These are phyloP conservation scores for Habroteleia sp. DNA, from an alignment of 2,888 invertebrate species.

Conservation along the genomic window DNA sequence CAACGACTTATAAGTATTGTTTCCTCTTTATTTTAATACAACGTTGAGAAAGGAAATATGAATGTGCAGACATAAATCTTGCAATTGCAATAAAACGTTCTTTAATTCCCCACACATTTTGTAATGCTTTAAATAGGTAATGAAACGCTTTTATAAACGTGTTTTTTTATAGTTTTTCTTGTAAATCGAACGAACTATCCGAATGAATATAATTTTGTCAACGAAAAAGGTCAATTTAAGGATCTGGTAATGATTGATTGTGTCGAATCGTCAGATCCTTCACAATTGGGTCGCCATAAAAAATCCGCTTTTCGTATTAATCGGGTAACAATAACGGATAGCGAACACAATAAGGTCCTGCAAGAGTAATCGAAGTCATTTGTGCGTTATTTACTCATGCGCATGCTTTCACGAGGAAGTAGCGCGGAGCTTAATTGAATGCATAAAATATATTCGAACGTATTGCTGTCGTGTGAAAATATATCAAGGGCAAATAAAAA, in stretches of 20 bases:
- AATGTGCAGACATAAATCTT: too few relatives aligned
- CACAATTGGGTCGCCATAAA: constrained; percentile 6
- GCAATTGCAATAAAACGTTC: too few relatives aligned
- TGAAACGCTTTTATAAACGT: too few relatives aligned
- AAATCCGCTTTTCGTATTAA: constrained; percentile 15
- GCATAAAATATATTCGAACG: constrained; percentile 23
- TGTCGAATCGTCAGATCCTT: background rate
- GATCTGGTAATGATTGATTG: background rate
- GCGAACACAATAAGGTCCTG: constrained; percentile 7
- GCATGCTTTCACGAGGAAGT: constrained; percentile 16
- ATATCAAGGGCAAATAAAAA: background rate
- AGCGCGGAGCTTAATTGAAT: constrained; percentile 33
- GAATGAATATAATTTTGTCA: too few relatives aligned
- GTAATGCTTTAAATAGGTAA: too few relatives aligned
- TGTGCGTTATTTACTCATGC: constrained; percentile 24
- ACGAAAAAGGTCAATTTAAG: background rate
- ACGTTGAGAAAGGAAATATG: too few relatives aligned
- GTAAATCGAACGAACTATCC: too few relatives aligned
- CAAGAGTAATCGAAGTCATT: constrained; percentile 22
- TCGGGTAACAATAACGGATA: background rate
- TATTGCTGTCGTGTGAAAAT: background rate
- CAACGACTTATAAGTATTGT: too few relatives aligned
- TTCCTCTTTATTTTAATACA: too few relatives aligned
- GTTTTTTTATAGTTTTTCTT: too few relatives aligned
- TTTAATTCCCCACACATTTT: too few relatives aligned